Percentiles rank a stretch among this genome's conserved stretches.
Evolutionary conservation across 2,797 vertebrate species (phyloP).

Genomic region (Prunella strophiata): DNA sequence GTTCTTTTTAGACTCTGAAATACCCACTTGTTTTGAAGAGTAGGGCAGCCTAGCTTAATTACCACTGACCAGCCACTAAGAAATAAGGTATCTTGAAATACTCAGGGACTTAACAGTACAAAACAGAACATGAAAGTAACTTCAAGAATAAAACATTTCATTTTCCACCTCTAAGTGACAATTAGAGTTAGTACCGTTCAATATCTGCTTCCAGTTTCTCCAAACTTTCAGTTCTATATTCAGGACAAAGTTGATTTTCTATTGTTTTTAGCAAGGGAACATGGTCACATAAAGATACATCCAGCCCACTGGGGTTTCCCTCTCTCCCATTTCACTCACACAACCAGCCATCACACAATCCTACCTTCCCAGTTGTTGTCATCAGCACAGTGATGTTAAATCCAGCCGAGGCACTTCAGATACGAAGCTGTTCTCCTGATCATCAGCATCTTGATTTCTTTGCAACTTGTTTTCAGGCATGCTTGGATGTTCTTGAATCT

Average conservation of each 20-base stretch:
- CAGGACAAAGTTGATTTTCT: background rate
- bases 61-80: background rate
- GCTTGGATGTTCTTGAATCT: conserved; percentile 92
- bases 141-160: background rate
- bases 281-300: background rate
- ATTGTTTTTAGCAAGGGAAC: background rate
- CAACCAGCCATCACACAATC: background rate
- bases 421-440: conserved; percentile 81
- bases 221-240: conserved; percentile 4
- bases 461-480: conserved; percentile 81
- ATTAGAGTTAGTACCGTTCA: background rate
- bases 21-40: background rate
- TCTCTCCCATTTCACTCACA: background rate
- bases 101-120: background rate
- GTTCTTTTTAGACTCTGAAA: background rate
- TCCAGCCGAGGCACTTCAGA: conserved; percentile 85
- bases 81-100: background rate
- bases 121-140: background rate
- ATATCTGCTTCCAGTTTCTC: background rate
- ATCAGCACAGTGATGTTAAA: conserved; percentile 85
- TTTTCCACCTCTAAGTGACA: background rate
- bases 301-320: background rate
- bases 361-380: conserved; percentile 93
- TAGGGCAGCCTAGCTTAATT: background rate
- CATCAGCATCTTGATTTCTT: conserved; percentile 79